These are phyloP conservation scores for Xestia rhomboidea DNA, from an alignment of 2,888 invertebrate species.

Conservation along the genomic window DNA sequence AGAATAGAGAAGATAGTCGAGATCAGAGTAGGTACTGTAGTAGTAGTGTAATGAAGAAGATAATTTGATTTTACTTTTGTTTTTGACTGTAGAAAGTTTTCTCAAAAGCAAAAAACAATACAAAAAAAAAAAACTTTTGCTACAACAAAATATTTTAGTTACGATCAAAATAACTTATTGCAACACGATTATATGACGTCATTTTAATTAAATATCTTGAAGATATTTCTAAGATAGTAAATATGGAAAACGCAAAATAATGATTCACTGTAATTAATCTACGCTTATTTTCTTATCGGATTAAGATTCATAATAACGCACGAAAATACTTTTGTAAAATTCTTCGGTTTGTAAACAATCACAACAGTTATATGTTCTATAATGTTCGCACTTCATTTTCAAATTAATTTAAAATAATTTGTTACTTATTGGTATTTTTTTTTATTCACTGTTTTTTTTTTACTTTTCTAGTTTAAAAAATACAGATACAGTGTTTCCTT, in stretches of 20 bases:
- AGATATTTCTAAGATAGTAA: constrained; percentile 1
- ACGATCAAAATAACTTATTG: neutral
- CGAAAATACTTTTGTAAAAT: neutral
- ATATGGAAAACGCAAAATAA: neutral
- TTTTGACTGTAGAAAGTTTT: neutral
- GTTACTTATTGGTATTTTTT: too few species aligned
- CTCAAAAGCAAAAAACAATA: too few species aligned
- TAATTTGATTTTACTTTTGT: neutral
- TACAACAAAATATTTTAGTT: too few species aligned
- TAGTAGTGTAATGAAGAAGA: neutral
- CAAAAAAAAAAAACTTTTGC: too few species aligned
- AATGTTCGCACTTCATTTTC: neutral
- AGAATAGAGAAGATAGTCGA: too few species aligned
- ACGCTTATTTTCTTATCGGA: constrained; percentile 13
- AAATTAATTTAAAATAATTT: too few species aligned
- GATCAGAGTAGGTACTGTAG: too few species aligned
- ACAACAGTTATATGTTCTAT: neutral
- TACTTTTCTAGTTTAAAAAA: too few species aligned
- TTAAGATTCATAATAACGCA: neutral
- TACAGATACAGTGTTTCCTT: too few species aligned
- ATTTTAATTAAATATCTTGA: neutral
- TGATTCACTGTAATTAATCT: constrained; percentile 31
- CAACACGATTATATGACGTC: constrained; percentile 26
- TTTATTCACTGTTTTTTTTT: too few species aligned
- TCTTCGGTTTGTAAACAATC: neutral